Evolutionary conservation across 2,888 invertebrate species (phyloP).

Genomic region (Phyllotreta cruciferae): DNA sequence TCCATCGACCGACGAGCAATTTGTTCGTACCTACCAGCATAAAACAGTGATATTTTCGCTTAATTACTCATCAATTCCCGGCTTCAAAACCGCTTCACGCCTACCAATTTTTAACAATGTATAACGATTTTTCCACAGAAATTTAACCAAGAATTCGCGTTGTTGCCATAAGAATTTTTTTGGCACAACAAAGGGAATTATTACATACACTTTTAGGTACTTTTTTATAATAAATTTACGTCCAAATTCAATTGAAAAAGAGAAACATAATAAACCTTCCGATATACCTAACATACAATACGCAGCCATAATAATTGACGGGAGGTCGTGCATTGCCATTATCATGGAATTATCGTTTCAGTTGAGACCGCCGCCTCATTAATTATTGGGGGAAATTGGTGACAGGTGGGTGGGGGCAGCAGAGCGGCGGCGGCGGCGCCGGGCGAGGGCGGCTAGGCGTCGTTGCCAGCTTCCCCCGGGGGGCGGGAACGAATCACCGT

Average conservation of each 20-base stretch:
- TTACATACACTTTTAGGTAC: neutral
- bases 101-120: slow-evolving; percentile 3
- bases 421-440: slow-evolving; percentile 32
- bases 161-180: no score
- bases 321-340: slow-evolving; percentile 63
- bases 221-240: neutral
- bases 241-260: slow-evolving; percentile 1
- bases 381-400: slow-evolving; percentile 56
- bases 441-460: slow-evolving; percentile 34
- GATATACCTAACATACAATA: slow-evolving; percentile 13
- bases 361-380: slow-evolving; percentile 60
- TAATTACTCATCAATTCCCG: slow-evolving; percentile 6
- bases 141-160: no score
- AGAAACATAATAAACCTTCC: slow-evolving; percentile 18
- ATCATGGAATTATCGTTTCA: slow-evolving; percentile 64
- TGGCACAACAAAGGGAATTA: no score
- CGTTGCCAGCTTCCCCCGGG: slow-evolving; percentile 44
- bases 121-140: neutral
- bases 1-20: slow-evolving; percentile 6
- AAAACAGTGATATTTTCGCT: slow-evolving; percentile 10
- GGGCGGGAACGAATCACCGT: slow-evolving; percentile 43
- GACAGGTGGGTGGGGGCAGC: slow-evolving; percentile 49
- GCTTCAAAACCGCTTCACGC: neutral
- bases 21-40: slow-evolving; percentile 10
- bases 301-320: slow-evolving; percentile 51